Evolutionary conservation across 2,888 invertebrate genomes (phyloP).

Genomic region (Hyposoter didymator): DNA sequence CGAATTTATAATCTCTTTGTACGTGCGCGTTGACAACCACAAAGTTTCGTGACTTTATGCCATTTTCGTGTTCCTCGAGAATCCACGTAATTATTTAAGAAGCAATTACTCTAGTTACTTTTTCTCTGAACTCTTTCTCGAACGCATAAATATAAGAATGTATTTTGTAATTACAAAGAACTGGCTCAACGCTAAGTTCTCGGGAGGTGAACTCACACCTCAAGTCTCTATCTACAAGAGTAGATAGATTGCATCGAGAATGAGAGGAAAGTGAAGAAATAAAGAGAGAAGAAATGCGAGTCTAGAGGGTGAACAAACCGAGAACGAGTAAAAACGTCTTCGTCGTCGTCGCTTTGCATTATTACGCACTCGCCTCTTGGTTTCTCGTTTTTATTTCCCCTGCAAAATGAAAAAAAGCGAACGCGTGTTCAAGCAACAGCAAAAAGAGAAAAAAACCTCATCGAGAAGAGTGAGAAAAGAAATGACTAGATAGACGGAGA

Average conservation of each 20-base stretch:
- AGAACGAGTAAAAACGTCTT: slow-evolving; percentile 52
- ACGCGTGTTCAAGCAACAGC: not conserved
- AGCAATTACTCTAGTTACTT: not conserved
- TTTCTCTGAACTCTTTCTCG: not conserved
- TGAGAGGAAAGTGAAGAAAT: slow-evolving; percentile 9
- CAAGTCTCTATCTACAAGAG: slow-evolving; percentile 13
- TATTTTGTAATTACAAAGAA: slow-evolving; percentile 29
- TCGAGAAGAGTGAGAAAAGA: slow-evolving; percentile 39
- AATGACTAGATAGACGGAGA: slow-evolving; percentile 34
- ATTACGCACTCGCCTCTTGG: slow-evolving; percentile 57
- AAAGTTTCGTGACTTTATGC: not conserved
- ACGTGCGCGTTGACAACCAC: not conserved
- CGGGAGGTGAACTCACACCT: not conserved
- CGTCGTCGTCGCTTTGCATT: slow-evolving; percentile 61
- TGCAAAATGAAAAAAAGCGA: slow-evolving; percentile 28
- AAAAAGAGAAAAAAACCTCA: slow-evolving; percentile 22
- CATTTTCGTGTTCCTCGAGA: not conserved
- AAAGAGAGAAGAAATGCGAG: slow-evolving; percentile 1
- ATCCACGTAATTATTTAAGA: not conserved
- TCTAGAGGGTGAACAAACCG: slow-evolving; percentile 36
- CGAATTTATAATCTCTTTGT: not conserved
- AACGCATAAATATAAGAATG: not conserved
- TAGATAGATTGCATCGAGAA: slow-evolving; percentile 39
- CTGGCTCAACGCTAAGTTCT: not conserved
- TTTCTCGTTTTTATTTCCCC: slow-evolving; percentile 27